Percentiles rank a stretch among this genome's conserved stretches.
Evolutionary conservation across 2,113 vertebrate species (phyloP).

Genomic region (Eudyptes chrysolophus): DNA sequence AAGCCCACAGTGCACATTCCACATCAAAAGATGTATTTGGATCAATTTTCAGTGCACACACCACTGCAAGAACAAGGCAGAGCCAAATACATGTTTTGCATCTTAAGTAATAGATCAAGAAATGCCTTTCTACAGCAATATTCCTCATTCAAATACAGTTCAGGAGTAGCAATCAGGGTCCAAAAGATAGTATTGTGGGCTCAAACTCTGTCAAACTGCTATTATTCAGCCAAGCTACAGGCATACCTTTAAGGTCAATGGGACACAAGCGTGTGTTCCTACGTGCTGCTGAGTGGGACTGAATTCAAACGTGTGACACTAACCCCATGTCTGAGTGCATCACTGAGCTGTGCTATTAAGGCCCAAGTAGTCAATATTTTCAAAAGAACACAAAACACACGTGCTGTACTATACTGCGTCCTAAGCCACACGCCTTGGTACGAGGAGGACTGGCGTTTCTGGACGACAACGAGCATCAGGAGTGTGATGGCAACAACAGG

Average conservation of each 20-base stretch:
- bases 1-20: background rate
- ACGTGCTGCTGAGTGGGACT: background rate
- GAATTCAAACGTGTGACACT: no score
- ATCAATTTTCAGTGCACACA: background rate
- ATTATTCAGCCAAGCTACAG: background rate
- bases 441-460: background rate
- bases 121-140: background rate
- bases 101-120: background rate
- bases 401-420: background rate
- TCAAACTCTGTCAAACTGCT: background rate
- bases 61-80: background rate
- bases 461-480: background rate
- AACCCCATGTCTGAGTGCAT: rapidly evolving
- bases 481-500: background rate
- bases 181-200: background rate
- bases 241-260: background rate
- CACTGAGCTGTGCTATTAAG: background rate
- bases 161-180: background rate
- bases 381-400: background rate
- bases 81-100: background rate
- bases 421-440: background rate
- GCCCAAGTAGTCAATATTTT: background rate
- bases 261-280: background rate
- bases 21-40: background rate
- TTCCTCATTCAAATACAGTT: background rate